Base-by-base conservation (phyloP, 2,888 invertebrate genomes). In the Ennomos erosarius region DNA sequence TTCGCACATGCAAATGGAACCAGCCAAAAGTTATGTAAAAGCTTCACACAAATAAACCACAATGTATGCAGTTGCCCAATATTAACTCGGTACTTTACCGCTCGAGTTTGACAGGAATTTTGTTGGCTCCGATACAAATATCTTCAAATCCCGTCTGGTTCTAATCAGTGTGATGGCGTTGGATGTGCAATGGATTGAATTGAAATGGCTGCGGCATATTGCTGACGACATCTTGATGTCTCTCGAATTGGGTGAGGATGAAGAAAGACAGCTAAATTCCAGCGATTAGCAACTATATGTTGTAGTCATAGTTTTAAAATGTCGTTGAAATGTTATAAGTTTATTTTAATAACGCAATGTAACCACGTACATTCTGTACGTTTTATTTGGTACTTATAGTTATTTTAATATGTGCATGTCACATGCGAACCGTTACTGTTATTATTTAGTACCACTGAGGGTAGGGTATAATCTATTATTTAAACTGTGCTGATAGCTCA, bases 21-120 rank as follows among this genome's bases (percentile, higher is more conserved):
- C 45, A 55, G 49, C 56, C 63, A 55, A 50, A 53, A 52, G 50
- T 46, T 42, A 42, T 59, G 66, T 64, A 59, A 62, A 66, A 64
- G 61, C 64, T 65, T 57, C 59, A 62, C 59, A 69, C 67, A 65
- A 65, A 69, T 69, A 64, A 64, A 55, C 59, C 67, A 54, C 67
- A 68, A 64, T 63, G 67, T 68, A 67, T 68, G 67, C 62, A 62
- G 50, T 61, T 62, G 59, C 63, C 65, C 65, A 62, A 64, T 64
- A 64, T 67, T 65, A 69, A 65, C 62, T 59, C 52, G 45, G 40
- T 62, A 59, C 51, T 67, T 67, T 69, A 69, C 59, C 49, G 53
- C 61, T 42, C 35, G 43, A 52, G 46, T 63, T 59, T 64, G 62
- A 62, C 61, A 62, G 35, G 57, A 57, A 60, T 63, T 64, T 50